Conservation (phyloP, 1,140 invertebrate species). For the Drosophila pectinifera region DNA sequence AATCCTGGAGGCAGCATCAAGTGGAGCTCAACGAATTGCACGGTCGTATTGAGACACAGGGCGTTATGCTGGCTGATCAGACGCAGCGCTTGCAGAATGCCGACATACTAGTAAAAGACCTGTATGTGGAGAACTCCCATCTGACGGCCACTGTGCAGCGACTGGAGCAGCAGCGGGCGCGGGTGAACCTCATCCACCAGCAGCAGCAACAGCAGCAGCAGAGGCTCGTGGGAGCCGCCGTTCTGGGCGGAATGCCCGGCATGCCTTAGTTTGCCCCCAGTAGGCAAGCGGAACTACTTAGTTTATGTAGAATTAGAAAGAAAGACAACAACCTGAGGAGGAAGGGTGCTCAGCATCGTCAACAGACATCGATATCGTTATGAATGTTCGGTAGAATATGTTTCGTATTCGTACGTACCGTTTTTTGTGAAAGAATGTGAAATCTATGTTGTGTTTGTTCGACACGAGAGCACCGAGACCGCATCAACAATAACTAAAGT, state of each 20-base stretch:
- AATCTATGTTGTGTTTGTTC: conserved; percentile 42
- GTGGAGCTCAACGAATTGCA: conserved; percentile 87
- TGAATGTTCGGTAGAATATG: conserved; percentile 54
- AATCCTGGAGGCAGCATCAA: conserved; percentile 88
- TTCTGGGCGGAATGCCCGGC: conserved; percentile 63
- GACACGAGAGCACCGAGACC: conserved; percentile 22
- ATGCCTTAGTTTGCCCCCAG: conserved; percentile 69
- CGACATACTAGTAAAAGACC: conserved; percentile 91
- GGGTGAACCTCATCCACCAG: conserved; percentile 79
- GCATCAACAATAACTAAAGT: conserved; percentile 39
- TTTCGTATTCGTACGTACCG: conserved; percentile 32
- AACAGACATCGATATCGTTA: conserved; percentile 60
- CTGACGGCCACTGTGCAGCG: conserved; percentile 88
- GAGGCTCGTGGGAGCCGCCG: conserved; percentile 43
- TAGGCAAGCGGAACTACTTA: conserved; percentile 12
- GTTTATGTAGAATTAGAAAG: conserved; percentile 5
- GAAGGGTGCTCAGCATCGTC: conserved; percentile 42
- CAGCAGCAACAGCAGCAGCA: conserved; percentile 69
- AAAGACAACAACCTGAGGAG: conserved; percentile 37
- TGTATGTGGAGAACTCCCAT: conserved; percentile 93
- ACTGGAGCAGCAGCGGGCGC: conserved; percentile 86
- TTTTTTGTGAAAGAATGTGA: conserved; percentile 40
- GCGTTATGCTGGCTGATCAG: conserved; percentile 88
- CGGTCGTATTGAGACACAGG: conserved; percentile 86
- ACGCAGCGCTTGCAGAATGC: conserved; percentile 89